phyloP scores from a whole-genome alignment of 2,113 vertebrate species.

The Pitta sordida region DNA sequence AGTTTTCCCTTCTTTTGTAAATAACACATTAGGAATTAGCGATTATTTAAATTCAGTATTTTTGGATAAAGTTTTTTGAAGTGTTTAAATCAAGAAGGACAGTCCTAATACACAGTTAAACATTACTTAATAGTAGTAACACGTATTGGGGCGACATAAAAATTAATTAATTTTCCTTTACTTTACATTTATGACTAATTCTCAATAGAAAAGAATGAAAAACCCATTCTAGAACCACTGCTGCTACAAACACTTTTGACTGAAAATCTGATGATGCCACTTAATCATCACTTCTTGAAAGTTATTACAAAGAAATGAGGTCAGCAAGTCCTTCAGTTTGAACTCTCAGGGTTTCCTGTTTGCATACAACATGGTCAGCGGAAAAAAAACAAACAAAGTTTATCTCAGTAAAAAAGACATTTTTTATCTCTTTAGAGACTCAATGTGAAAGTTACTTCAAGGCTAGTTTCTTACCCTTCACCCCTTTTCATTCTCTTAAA shows the following conservation, averaged over 20 bases:
- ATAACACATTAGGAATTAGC: neutral
- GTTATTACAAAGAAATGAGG: slow-evolving; percentile 5
- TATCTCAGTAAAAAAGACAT: neutral
- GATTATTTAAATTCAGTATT: neutral
- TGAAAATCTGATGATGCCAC: neutral
- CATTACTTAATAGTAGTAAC: neutral
- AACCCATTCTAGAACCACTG: neutral
- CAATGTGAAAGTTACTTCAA: neutral
- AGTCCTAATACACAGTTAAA: neutral
- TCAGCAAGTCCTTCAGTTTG: slow-evolving; percentile 38
- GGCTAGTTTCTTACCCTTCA: neutral
- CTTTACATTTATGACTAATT: neutral
- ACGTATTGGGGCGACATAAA: neutral
- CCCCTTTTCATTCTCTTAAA: neutral
- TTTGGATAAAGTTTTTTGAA: neutral
- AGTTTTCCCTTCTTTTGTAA: neutral
- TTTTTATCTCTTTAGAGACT: slow-evolving; percentile 3
- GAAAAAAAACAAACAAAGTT: neutral
- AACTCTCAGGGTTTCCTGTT: slow-evolving; percentile 57
- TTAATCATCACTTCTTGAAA: neutral
- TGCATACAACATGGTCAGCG: neutral
- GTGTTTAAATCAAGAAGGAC: neutral
- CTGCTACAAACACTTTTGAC: neutral
- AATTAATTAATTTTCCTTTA: neutral
- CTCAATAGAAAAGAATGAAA: neutral